Percentiles rank a stretch among this genome's conserved stretches.
These are phyloP conservation scores for Dinoponera quadriceps DNA, from an alignment of 1,140 invertebrate species.

Conservation along the genomic window DNA sequence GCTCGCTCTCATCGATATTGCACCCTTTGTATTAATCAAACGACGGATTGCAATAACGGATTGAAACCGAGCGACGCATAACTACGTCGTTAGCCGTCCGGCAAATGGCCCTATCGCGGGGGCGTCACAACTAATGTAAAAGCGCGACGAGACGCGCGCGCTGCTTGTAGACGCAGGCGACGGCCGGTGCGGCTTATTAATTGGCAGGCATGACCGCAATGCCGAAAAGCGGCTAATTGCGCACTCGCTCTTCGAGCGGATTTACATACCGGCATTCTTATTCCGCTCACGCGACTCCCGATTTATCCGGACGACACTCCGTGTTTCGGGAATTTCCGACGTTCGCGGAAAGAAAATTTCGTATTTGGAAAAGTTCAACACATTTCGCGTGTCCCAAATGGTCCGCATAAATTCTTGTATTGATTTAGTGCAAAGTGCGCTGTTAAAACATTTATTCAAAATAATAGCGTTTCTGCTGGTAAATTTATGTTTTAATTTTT, in stretches of 20 bases:
- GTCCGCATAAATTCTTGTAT: no score
- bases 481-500: no score
- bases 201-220: conserved; percentile 29
- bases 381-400: no score
- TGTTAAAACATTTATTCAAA: no score
- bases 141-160: no score
- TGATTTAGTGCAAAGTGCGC: no score
- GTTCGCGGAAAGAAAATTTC: background rate
- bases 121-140: conserved; percentile 65
- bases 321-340: background rate
- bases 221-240: conserved; percentile 38
- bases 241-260: background rate
- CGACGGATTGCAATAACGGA: conserved; percentile 53
- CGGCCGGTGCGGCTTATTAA: conserved; percentile 54
- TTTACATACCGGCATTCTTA: conserved; percentile 45
- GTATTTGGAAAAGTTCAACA: no score
- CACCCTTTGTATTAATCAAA: conserved; percentile 58
- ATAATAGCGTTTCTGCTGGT: no score
- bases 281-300: background rate
- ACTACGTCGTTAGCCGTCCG: conserved; percentile 33
- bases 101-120: conserved; percentile 55
- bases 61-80: conserved; percentile 29
- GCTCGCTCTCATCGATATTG: conserved; percentile 47
- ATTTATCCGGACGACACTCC: background rate
- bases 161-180: background rate